Evolutionary conservation across 2,113 vertebrate genomes (phyloP).

Genomic region (Eublepharis macularius): DNA sequence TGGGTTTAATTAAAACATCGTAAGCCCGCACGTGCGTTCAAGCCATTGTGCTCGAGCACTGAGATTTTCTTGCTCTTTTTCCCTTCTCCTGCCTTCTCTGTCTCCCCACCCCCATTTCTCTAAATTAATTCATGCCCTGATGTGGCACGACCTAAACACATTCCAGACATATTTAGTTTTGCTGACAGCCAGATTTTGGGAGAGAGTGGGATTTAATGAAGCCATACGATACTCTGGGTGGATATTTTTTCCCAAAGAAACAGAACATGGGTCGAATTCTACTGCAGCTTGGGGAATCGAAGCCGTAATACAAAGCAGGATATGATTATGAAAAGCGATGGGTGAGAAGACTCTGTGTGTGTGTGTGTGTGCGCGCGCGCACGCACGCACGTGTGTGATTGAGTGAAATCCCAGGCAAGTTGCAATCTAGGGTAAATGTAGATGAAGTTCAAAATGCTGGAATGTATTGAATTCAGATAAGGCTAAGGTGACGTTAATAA

Average conservation of each 20-base stretch:
- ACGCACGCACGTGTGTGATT: too few relatives aligned
- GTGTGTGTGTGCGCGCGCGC: not conserved
- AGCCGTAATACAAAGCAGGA: not conserved
- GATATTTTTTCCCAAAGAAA: not conserved
- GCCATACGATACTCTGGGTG: constrained; percentile 16
- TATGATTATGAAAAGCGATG: not conserved
- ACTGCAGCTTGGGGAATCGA: not conserved
- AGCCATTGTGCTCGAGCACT: not conserved
- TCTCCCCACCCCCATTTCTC: not conserved
- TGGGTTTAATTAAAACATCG: constrained; percentile 29
- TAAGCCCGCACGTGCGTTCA: constrained; percentile 11
- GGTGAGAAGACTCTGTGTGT: not conserved
- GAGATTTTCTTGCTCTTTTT: not conserved
- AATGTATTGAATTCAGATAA: too few relatives aligned
- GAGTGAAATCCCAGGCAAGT: too few relatives aligned
- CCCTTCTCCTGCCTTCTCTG: too few relatives aligned
- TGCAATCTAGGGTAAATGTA: too few relatives aligned
- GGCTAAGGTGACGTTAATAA: too few relatives aligned
- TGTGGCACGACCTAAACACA: not conserved
- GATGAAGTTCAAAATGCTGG: too few relatives aligned
- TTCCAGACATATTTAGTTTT: constrained; percentile 37
- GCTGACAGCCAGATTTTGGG: constrained; percentile 30
- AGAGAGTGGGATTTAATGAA: not conserved
- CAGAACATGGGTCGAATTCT: not conserved
- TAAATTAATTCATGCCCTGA: constrained; percentile 17